phyloP scores from a whole-genome alignment of 2,113 vertebrate species.

The Tympanuchus pallidicinctus region DNA sequence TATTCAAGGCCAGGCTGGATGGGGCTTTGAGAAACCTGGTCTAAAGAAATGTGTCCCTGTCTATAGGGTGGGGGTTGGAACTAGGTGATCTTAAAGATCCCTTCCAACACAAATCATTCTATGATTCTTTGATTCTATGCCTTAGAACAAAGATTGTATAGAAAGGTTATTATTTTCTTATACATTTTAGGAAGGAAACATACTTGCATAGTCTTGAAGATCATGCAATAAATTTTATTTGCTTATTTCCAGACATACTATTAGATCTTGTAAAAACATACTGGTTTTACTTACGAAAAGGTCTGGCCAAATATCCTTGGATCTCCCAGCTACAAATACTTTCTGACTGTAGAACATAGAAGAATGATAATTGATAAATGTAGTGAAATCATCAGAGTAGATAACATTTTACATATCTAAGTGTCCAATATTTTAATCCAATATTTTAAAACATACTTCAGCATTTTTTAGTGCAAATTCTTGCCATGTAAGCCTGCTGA shows the following conservation, averaged over 20 bases:
- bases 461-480: background rate
- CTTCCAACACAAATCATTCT: no score
- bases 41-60: no score
- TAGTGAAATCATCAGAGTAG: background rate
- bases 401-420: background rate
- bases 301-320: rapidly evolving
- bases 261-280: background rate
- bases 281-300: background rate
- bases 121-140: no score
- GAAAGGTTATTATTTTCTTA: background rate
- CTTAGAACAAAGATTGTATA: background rate
- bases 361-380: background rate
- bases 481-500: background rate
- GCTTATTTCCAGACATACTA: background rate
- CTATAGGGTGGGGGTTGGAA: no score
- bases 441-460: background rate
- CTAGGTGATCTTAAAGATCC: no score
- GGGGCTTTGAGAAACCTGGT: no score
- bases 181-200: background rate
- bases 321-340: background rate
- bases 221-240: background rate
- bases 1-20: no score
- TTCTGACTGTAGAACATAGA: background rate
- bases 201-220: background rate
- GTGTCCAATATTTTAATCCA: background rate